Base-by-base conservation (phyloP, 2,797 vertebrate genomes). In the Adelosebastes latens region DNA sequence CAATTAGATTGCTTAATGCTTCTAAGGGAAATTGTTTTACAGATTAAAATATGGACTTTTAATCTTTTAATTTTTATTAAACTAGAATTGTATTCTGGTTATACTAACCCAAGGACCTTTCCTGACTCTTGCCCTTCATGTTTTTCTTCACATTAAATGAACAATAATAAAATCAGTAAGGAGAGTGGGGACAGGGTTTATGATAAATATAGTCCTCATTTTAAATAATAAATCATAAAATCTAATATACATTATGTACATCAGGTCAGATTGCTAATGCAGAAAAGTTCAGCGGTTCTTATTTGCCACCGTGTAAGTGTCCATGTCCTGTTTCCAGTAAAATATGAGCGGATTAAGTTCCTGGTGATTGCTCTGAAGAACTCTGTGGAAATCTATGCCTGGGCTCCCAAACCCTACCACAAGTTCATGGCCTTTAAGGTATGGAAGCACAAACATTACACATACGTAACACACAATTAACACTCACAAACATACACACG, bases 381-480 rank as follows among this genome's bases (percentile, higher is more conserved):
- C 89, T 95, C 97, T 0, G 97, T 98, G 85, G 97, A 98, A 90
- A 97, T 98, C 59, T 98, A 98, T 2, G 97, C 97, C 79, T 98
- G 97, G 97, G 97, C 97, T 2, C 97, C 97, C 8, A 98, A 98
- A 90, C 97, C 97, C 39, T 98, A 98, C 93, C 97, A 98, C 94
- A 98, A 98, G 88, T 98, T 98, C 93, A 98, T 98, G 97, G 97
- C 97, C 90, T 98, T 98, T 91, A 98, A 98, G 97, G 97, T 94
- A 85, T 1, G 11, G 10, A 59, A 12, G 7, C 27, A 58, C 24
- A 53, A 13, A 55, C 25, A 18, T 24, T 24, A 24, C 13, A 55
- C 7, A 29, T 18, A n/a, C 18, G 34, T 24, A 6, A 13, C 24
- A 61, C 20, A 36, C 6, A 58, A 42, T 24, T 20, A 46, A 65